Percentiles rank a stretch among this genome's conserved stretches.
Conservation (phyloP, 2,113 vertebrate genomes). For the Calyptomena viridis region DNA sequence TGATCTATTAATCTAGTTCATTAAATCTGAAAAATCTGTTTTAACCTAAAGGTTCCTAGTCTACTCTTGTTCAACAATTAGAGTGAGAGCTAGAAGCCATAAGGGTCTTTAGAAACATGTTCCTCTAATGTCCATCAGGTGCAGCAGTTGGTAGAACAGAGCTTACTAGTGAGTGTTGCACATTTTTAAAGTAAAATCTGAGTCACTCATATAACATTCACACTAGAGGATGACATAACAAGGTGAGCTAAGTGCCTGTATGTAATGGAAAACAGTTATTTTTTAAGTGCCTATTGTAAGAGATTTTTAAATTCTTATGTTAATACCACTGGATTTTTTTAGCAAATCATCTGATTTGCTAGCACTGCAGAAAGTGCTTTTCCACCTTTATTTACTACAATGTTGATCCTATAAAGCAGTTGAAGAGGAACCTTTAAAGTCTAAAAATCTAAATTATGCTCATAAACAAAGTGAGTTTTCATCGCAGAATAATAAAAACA, state of each 20-base stretch:
- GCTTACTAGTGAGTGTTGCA: background rate
- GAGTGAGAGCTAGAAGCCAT: background rate
- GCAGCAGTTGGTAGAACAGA: background rate
- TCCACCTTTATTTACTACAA: background rate
- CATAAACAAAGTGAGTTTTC: background rate
- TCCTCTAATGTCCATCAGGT: background rate
- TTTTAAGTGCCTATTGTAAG: background rate
- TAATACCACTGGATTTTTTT: background rate
- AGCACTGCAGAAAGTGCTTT: background rate
- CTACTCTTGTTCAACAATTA: background rate
- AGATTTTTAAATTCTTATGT: background rate
- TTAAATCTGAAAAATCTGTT: background rate
- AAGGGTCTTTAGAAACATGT: background rate
- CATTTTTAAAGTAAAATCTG: background rate
- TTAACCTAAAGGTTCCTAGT: background rate
- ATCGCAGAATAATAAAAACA: background rate
- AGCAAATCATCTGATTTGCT: too few relatives aligned
- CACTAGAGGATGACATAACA: background rate
- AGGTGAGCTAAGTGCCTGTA: background rate
- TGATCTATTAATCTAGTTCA: background rate
- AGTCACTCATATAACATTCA: background rate
- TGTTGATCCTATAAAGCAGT: background rate
- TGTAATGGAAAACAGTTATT: background rate
- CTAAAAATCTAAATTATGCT: background rate
- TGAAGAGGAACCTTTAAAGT: background rate